These are phyloP conservation scores for Apostichopus leukothele DNA, from an alignment of 53 echinoderm and acorn worm genomes.

Conservation along the genomic window DNA sequence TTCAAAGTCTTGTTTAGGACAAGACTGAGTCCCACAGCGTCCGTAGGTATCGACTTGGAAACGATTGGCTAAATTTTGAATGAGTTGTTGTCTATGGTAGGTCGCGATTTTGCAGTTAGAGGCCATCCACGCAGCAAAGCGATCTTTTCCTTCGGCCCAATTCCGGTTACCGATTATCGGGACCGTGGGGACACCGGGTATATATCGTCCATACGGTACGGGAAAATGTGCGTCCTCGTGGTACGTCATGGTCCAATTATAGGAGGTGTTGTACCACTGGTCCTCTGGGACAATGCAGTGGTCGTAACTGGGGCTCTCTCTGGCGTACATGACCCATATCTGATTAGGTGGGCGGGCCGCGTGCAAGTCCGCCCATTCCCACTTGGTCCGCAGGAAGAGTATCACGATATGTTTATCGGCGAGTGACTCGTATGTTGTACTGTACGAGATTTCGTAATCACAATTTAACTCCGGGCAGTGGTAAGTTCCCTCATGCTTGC, in stretches of 20 bases:
- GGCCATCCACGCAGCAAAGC: conserved; percentile 64
- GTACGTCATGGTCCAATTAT: conserved; percentile 57
- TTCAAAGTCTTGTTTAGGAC: conserved; percentile 41
- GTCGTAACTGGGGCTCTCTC: conserved; percentile 41
- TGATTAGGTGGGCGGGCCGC: conserved; percentile 36
- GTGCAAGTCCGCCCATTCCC: conserved; percentile 46
- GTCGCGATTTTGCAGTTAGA: conserved; percentile 63
- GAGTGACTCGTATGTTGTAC: conserved; percentile 25
- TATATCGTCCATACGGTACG: conserved; percentile 42
- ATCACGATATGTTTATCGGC: conserved; percentile 32
- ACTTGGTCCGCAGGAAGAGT: conserved; percentile 36
- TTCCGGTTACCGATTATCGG: conserved; percentile 5
- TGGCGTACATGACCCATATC: conserved; percentile 40
- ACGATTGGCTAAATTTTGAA: conserved; percentile 51
- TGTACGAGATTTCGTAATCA: conserved; percentile 33
- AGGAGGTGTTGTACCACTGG: conserved; percentile 42
- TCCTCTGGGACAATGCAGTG: conserved; percentile 44
- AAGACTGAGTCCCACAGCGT: conserved; percentile 47
- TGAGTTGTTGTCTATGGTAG: conserved; percentile 56
- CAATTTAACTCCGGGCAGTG: conserved; percentile 38
- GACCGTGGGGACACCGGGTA: neutral
- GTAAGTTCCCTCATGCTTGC: conserved; percentile 35
- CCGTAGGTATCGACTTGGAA: conserved; percentile 64
- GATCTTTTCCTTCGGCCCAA: conserved; percentile 53
- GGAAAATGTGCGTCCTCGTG: conserved; percentile 28